Conservation (phyloP, 2,113 vertebrate species). For the Hippocampus mohnikei region DNA sequence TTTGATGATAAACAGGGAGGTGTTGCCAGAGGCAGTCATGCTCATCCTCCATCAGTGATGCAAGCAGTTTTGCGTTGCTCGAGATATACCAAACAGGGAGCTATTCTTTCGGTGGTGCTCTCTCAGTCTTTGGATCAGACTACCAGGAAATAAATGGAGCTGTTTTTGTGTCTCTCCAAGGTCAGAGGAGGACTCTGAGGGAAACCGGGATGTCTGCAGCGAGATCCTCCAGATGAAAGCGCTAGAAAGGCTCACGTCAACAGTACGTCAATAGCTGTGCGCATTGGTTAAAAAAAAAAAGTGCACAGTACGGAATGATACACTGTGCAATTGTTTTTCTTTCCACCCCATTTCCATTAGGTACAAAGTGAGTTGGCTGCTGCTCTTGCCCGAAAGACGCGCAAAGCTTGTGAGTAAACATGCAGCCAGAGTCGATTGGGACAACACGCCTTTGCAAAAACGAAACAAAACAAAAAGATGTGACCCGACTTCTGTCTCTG, state of each 20-base stretch:
- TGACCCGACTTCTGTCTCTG: slow-evolving; percentile 7
- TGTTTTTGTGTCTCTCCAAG: slow-evolving; percentile 57
- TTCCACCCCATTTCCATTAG: slow-evolving; percentile 58
- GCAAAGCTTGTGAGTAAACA: slow-evolving; percentile 86
- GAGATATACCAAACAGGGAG: slow-evolving; percentile 41
- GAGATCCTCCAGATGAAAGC: slow-evolving; percentile 86
- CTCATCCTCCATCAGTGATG: too few species aligned
- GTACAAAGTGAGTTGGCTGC: slow-evolving; percentile 92
- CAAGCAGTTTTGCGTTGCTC: background rate
- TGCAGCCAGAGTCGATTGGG: background rate
- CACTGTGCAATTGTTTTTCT: background rate
- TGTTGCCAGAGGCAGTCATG: too few species aligned
- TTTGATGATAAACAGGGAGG: slow-evolving; percentile 12
- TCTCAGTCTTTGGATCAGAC: slow-evolving; percentile 1
- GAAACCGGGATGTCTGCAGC: slow-evolving; percentile 83
- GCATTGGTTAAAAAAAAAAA: background rate
- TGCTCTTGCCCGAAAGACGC: slow-evolving; percentile 90
- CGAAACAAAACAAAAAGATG: background rate
- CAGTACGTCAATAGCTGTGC: slow-evolving; percentile 56
- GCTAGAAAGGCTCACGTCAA: slow-evolving; percentile 89
- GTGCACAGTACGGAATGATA: background rate
- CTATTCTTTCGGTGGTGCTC: slow-evolving; percentile 4
- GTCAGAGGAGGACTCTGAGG: slow-evolving; percentile 84
- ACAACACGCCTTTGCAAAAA: background rate
- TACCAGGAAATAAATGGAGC: slow-evolving; percentile 1